Evolutionary conservation across 35 echinoderm and acorn worm genomes (phyloP), one percentile per base, ranked within the genome.

Genomic region (Apostichopus parvimensis): DNA sequence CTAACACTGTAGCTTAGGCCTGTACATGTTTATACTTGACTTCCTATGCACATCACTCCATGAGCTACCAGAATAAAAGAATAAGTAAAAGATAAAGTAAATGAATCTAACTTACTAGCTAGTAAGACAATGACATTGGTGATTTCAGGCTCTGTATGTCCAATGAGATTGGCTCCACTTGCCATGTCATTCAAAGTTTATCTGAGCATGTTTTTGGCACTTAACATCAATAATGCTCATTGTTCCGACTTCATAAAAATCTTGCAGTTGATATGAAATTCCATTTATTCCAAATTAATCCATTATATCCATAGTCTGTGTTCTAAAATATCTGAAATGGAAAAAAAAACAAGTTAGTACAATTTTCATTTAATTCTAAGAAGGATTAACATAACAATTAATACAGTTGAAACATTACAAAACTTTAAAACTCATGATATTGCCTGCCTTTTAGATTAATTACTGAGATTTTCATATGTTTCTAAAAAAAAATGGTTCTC

Each of bases 61-160:
- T 45, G 34, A 0, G 34, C 34, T 45, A 54, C 10, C 28, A 82
- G 8, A 80, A 8, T 80, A 52, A 52, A 14, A 28, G 53, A 80
- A 25, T 53, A 54, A 25, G 52, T 57, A 8, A 45, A 45, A 45
- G 34, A 45, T 45, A 4, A 3, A 45, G 18, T 55, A 5, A 15
- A 55, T 53, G 8, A n/a, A 17, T 54, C 17, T 68, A 68, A 82
- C 79, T 82, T 82, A 82, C 79, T 82, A 55, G 79, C 79, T 82
- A 82, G 14, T 17, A 82, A 15, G 15, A 56, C 34, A 82, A 82
- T 82, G 25, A 82, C 79, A 82, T 82, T 82, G 4, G 0, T 1
- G 9, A 82, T 82, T 82, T 82, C 79, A 55, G 79, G 79, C 54
- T 82, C 79, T 55, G 79, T 54, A 12, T 34, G 79, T 82, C 79